Evolutionary conservation across 2,797 vertebrate species (phyloP).

Genomic region (Parambassis ranga): DNA sequence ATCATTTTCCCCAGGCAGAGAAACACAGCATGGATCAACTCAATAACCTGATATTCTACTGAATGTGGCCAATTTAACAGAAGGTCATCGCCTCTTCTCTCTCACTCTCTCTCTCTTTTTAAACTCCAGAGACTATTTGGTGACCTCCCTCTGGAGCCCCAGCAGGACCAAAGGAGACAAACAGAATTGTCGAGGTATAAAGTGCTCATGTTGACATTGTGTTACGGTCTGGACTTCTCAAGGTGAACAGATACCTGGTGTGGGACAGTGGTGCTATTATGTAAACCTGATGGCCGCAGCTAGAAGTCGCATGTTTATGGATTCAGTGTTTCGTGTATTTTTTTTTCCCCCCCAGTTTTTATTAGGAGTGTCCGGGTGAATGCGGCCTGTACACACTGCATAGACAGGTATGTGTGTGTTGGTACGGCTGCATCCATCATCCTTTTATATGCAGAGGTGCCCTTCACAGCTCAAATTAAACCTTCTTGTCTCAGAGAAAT

Average conservation of each 20-base stretch:
- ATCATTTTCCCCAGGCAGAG: constrained; percentile 78
- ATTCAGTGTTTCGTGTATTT: constrained; percentile 50
- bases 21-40: constrained; percentile 84
- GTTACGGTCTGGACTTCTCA: constrained; percentile 68
- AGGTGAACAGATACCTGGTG: constrained; percentile 79
- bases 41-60: constrained; percentile 86
- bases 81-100: constrained; percentile 77
- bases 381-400: constrained; percentile 43
- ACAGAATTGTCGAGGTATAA: constrained; percentile 51
- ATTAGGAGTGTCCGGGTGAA: constrained; percentile 50
- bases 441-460: constrained; percentile 56
- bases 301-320: constrained; percentile 20
- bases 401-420: constrained; percentile 26
- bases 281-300: constrained; percentile 64
- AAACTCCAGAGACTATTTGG: constrained; percentile 79
- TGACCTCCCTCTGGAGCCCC: constrained; percentile 80
- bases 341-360: constrained; percentile 44
- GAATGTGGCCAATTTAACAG: constrained; percentile 83
- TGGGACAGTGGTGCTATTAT: constrained; percentile 74
- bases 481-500: constrained; percentile 76
- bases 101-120: constrained; percentile 60
- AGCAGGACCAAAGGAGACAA: constrained; percentile 72
- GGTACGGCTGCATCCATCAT: constrained; percentile 41
- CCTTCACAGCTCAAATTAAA: constrained; percentile 75
- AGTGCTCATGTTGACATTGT: constrained; percentile 74